Evolutionary conservation across 2,113 vertebrate genomes (phyloP).

Genomic region (Protobothrops flavoviridis): DNA sequence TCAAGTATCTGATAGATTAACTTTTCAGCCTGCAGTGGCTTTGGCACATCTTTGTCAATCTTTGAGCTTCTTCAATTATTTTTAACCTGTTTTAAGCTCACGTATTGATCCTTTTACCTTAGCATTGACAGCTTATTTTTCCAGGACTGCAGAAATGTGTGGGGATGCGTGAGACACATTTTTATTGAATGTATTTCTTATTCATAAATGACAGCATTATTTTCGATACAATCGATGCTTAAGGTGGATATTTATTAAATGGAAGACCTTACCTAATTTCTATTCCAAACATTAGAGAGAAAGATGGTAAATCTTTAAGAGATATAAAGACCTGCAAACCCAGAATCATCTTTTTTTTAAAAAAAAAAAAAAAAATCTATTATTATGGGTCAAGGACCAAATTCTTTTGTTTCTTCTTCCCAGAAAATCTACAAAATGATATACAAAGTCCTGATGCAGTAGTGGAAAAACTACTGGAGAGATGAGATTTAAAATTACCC

Average conservation of each 20-base stretch:
- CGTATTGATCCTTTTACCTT: constrained; percentile 12
- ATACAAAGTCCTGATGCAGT: constrained; percentile 26
- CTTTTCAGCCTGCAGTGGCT: constrained; percentile 8
- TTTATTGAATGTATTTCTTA: neutral
- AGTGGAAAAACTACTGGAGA: constrained; percentile 49
- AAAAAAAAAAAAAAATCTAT: constrained; percentile 1
- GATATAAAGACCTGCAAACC: neutral
- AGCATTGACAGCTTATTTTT: constrained; percentile 7
- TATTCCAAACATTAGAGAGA: constrained; percentile 26
- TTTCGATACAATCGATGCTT: neutral
- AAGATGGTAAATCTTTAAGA: neutral
- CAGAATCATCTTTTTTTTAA: neutral
- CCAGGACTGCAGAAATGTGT: neutral
- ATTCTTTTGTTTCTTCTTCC: constrained; percentile 46
- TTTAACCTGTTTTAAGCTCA: constrained; percentile 24
- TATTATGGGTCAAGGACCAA: constrained; percentile 39
- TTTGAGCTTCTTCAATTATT: constrained; percentile 29
- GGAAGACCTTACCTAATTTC: neutral
- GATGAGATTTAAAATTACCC: constrained; percentile 23
- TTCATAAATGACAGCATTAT: neutral
- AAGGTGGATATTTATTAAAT: neutral
- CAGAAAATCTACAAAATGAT: constrained; percentile 41
- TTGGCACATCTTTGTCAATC: constrained; percentile 23
- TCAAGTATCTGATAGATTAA: constrained; percentile 32
- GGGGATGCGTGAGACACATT: neutral